Conservation (phyloP, 2,113 vertebrate species). For the Calidris pygmaea region DNA sequence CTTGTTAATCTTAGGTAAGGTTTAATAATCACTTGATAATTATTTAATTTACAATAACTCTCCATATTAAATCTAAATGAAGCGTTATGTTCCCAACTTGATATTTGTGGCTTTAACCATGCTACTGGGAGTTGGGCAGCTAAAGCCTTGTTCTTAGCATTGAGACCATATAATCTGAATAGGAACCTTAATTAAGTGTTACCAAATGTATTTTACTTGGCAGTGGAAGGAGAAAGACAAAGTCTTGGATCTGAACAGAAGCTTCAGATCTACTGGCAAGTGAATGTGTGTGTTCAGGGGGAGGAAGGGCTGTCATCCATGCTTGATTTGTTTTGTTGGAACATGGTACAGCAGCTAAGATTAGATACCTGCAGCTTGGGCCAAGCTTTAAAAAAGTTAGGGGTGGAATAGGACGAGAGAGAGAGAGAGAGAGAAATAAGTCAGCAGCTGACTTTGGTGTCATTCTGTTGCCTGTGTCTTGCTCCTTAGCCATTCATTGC, state of each 20-base stretch:
- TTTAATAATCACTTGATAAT: slow-evolving; percentile 55
- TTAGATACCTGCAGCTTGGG: slow-evolving; percentile 1
- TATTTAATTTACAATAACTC: slow-evolving; percentile 34
- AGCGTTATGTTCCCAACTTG: not conserved
- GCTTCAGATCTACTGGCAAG: slow-evolving; percentile 17
- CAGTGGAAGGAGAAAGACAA: slow-evolving; percentile 23
- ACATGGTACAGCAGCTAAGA: not conserved
- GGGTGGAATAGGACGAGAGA: not conserved
- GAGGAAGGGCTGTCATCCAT: not conserved
- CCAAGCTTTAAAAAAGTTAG: not conserved
- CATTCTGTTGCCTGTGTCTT: not conserved
- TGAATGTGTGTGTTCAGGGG: not conserved
- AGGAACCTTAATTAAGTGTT: slow-evolving; percentile 58
- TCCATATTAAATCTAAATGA: slow-evolving; percentile 25
- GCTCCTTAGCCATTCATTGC: not conserved
- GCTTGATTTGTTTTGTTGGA: slow-evolving; percentile 2
- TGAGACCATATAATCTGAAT: slow-evolving; percentile 36
- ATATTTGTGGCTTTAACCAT: slow-evolving; percentile 9
- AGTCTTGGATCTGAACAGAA: slow-evolving; percentile 36
- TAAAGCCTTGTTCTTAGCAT: slow-evolving; percentile 1
- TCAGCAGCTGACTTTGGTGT: not conserved
- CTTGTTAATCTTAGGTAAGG: slow-evolving; percentile 39
- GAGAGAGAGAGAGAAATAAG: not conserved
- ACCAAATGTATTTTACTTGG: slow-evolving; percentile 45
- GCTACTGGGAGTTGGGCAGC: not conserved